Percentiles rank a stretch among this genome's conserved stretches.
Evolutionary conservation across 2,797 vertebrate genomes (phyloP).

Genomic region (Glyptemys insculpta): DNA sequence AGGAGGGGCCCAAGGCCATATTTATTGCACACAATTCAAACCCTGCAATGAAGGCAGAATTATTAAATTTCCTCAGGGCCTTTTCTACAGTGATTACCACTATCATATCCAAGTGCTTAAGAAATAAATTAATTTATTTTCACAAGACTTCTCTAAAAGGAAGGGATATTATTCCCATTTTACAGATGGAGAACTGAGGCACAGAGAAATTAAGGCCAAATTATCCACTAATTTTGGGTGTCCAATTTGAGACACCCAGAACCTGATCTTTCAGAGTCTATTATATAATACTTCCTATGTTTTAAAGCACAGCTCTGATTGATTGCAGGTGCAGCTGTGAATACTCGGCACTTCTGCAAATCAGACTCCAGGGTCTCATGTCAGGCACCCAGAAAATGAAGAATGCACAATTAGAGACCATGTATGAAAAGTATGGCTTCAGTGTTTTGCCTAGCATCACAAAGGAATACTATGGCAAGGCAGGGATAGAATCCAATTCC

Average conservation of each 20-base stretch:
- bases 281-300: too few relatives aligned
- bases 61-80: neutral
- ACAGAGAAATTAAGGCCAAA: too few relatives aligned
- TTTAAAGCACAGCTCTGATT: too few relatives aligned
- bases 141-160: neutral
- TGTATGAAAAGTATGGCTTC: neutral
- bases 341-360: too few relatives aligned
- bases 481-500: neutral
- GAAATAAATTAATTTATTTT: neutral
- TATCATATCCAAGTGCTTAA: accelerated
- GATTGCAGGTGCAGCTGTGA: too few relatives aligned
- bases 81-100: neutral
- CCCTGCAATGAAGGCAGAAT: too few relatives aligned
- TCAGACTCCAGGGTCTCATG: neutral
- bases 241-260: too few relatives aligned
- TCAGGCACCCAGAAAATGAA: neutral
- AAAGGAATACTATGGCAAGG: neutral
- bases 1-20: neutral
- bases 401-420: neutral
- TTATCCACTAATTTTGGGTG: too few relatives aligned
- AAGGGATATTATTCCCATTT: neutral
- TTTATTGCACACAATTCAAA: too few relatives aligned
- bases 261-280: too few relatives aligned
- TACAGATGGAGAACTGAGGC: too few relatives aligned
- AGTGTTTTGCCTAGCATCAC: neutral